These are phyloP conservation scores for Agrypnia vestita DNA, from an alignment of 1,140 invertebrate genomes.

Conservation along the genomic window DNA sequence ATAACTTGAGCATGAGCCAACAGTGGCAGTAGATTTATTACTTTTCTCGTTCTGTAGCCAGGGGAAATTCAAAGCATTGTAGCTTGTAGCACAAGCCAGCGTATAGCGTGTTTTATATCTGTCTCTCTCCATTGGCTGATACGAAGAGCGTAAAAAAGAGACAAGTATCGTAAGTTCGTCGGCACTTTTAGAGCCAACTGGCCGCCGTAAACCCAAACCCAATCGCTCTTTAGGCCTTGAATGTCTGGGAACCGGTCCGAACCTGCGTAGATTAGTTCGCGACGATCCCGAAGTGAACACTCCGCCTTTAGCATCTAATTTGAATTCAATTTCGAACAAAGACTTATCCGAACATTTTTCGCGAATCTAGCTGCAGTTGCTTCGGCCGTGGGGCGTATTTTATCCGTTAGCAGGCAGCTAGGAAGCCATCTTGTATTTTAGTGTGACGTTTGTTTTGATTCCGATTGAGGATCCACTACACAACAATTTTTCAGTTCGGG, in stretches of 20 bases:
- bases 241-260: conserved; percentile 33
- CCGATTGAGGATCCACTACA: neutral
- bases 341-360: neutral
- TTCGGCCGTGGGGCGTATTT: neutral
- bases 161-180: neutral
- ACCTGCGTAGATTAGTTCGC: conserved; percentile 10
- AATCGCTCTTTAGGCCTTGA: conserved; percentile 29
- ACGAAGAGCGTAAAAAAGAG: conserved; percentile 3
- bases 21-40: neutral
- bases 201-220: conserved; percentile 19
- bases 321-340: conserved; percentile 3
- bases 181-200: neutral
- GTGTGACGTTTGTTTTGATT: conserved; percentile 51
- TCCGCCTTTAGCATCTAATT: conserved; percentile 6
- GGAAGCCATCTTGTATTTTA: conserved; percentile 48
- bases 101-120: neutral
- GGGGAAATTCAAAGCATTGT: neutral
- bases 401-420: neutral
- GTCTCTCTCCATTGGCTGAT: neutral
- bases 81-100: neutral
- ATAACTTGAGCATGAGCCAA: neutral
- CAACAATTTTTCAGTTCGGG: too few species aligned
- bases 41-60: neutral
- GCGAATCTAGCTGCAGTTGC: neutral
- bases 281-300: neutral